Percentiles rank a stretch among this genome's conserved stretches.
phyloP scores from a whole-genome alignment of 2,888 invertebrate species.

The Archips xylosteana region DNA sequence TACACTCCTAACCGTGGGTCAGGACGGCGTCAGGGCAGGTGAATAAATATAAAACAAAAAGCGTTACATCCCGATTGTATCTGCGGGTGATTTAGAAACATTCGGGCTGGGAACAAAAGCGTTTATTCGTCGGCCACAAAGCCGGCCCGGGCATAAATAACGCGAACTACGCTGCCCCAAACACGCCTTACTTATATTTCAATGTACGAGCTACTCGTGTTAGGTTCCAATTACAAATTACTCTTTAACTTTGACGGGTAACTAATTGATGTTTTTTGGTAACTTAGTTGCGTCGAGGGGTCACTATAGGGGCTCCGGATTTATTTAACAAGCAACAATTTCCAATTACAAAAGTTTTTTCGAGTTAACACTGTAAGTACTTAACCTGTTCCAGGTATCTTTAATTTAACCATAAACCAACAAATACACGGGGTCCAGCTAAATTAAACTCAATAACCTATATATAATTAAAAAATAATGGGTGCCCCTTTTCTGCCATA shows the following conservation, averaged over 20 bases:
- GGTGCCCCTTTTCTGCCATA: too few species aligned
- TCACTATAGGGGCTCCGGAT: neutral
- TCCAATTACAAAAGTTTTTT: too few species aligned
- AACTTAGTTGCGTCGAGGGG: conserved; percentile 2
- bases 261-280: conserved; percentile 36
- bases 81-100: conserved; percentile 70
- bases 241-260: conserved; percentile 20
- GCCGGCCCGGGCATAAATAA: conserved; percentile 46
- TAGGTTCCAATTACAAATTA: conserved; percentile 36
- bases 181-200: conserved; percentile 39
- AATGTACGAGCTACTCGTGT: conserved; percentile 23
- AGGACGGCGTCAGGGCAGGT: conserved; percentile 3
- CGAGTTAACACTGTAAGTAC: too few species aligned
- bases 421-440: too few species aligned
- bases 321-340: too few species aligned
- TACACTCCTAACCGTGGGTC: neutral
- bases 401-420: too few species aligned
- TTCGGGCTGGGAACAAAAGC: conserved; percentile 46
- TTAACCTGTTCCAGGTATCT: too few species aligned
- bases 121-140: conserved; percentile 43
- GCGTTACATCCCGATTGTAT: conserved; percentile 63
- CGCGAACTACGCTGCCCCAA: conserved; percentile 37
- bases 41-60: conserved; percentile 47
- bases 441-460: too few species aligned
- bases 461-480: too few species aligned